Percentiles rank a stretch among this genome's conserved stretches.
These are phyloP conservation scores for Enteromius unitaeniatus DNA, from an alignment of 2,797 vertebrate genomes.

Conservation along the genomic window DNA sequence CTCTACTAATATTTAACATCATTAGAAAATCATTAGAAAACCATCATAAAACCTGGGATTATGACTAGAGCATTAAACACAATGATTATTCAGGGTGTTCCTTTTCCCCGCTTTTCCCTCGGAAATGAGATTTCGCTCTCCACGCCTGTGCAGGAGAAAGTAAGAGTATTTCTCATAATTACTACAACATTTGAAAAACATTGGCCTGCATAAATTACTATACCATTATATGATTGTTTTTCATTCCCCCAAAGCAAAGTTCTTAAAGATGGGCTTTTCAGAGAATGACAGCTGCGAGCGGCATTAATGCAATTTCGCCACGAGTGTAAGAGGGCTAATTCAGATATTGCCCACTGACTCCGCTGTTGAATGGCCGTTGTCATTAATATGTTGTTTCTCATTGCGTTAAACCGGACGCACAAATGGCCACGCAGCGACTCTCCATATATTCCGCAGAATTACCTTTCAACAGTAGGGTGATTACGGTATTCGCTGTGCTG, in stretches of 20 bases:
- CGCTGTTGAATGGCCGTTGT: conserved; percentile 42
- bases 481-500: background rate
- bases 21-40: conserved; percentile 89
- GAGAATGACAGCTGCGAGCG: conserved; percentile 65
- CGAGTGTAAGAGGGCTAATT: conserved; percentile 65
- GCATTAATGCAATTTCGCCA: conserved; percentile 74
- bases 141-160: conserved; percentile 70
- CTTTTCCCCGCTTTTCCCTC: conserved; percentile 76
- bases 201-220: conserved; percentile 79
- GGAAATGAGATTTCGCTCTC: conserved; percentile 81
- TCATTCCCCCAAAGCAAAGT: conserved; percentile 76
- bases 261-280: conserved; percentile 72
- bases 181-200: conserved; percentile 83
- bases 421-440: conserved; percentile 2
- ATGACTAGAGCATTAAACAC: conserved; percentile 87
- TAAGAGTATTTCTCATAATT: conserved; percentile 83
- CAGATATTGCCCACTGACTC: conserved; percentile 69
- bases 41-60: conserved; percentile 88
- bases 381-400: conserved; percentile 37
- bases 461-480: conserved; percentile 22
- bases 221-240: conserved; percentile 75
- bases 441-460: conserved; percentile 27
- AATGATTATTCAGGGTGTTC: conserved; percentile 86
- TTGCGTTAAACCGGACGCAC: conserved; percentile 45
- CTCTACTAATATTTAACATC: conserved; percentile 89